Evolutionary conservation across 2,888 invertebrate genomes (phyloP).

Genomic region (Formica aserva): DNA sequence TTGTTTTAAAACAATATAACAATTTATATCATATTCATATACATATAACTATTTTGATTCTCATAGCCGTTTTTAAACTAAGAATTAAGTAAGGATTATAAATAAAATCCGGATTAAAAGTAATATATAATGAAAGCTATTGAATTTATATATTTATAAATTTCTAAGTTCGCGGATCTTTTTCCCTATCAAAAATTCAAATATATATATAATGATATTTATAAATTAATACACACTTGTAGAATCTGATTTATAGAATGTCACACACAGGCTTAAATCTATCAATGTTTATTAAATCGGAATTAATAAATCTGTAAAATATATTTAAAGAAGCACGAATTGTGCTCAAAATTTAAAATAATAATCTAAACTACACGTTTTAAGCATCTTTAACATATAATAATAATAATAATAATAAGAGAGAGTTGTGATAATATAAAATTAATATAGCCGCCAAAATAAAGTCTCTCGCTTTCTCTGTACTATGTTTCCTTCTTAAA

Average conservation of each 20-base stretch:
- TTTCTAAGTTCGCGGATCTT: background rate
- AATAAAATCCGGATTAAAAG: background rate
- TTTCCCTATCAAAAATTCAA: background rate
- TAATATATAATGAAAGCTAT: background rate
- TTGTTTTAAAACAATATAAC: background rate
- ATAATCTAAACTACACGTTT: background rate
- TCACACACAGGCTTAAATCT: background rate
- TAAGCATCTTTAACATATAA: background rate
- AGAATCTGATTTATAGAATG: background rate
- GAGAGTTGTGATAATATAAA: background rate
- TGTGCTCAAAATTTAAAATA: background rate
- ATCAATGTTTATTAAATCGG: background rate
- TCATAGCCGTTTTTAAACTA: background rate
- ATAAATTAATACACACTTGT: background rate
- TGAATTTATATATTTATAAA: background rate
- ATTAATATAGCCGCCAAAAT: conserved; percentile 4
- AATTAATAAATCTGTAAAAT: background rate
- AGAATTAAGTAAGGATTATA: conserved; percentile 3
- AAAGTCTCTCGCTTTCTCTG: conserved; percentile 22
- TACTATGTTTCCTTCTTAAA: conserved; percentile 41
- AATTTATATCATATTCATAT: background rate
- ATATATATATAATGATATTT: background rate
- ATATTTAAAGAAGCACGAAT: background rate
- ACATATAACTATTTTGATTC: conserved; percentile 27
- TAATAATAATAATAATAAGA: background rate